These are phyloP conservation scores for Daphoenositta chrysoptera DNA, from an alignment of 2,113 vertebrate genomes.

Conservation along the genomic window DNA sequence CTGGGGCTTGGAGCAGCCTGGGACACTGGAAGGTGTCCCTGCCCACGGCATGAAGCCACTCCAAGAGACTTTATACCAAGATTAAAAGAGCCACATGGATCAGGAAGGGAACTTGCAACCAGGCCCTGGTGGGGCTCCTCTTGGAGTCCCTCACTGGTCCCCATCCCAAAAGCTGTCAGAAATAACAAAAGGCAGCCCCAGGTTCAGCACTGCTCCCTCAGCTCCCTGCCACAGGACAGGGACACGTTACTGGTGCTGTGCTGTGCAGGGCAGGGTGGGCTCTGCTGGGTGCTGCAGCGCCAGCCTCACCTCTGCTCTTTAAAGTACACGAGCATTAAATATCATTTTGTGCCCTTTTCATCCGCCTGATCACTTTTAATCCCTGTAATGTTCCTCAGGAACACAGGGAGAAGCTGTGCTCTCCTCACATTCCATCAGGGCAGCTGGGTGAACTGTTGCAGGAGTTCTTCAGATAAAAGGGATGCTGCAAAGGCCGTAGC, in stretches of 20 bases:
- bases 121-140: not conserved
- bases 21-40: not conserved
- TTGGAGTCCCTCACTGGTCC: not conserved
- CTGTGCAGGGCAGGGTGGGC: not conserved
- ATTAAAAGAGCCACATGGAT: too few species aligned
- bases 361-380: not conserved
- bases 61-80: not conserved
- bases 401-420: not conserved
- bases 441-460: not conserved
- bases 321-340: not conserved
- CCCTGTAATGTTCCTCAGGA: not conserved
- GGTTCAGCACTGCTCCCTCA: not conserved
- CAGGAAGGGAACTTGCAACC: not conserved
- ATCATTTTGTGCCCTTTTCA: not conserved
- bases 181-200: not conserved
- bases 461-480: not conserved
- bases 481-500: not conserved
- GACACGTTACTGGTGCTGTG: fast-evolving
- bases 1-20: not conserved
- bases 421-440: not conserved
- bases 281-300: not conserved
- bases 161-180: not conserved
- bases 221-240: not conserved
- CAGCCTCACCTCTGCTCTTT: not conserved
- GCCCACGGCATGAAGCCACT: not conserved